Evolutionary conservation across 2,113 vertebrate genomes (phyloP).

Genomic region (Rhea americana): DNA sequence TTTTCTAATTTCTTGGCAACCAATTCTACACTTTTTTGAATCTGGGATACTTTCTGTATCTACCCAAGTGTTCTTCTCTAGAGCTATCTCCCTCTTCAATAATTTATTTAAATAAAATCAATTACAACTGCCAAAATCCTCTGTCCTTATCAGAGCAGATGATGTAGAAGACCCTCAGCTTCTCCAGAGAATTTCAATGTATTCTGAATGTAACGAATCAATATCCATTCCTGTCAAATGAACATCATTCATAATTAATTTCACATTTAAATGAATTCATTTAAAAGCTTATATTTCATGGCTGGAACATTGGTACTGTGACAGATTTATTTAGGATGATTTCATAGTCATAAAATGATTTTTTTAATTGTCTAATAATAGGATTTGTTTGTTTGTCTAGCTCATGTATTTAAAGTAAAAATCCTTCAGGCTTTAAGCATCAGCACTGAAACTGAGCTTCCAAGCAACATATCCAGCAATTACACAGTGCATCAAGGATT

Average conservation of each 20-base stretch:
- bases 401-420: background rate
- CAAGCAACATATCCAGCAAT: background rate
- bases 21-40: background rate
- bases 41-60: background rate
- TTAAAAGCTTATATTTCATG: background rate
- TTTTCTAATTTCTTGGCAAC: background rate
- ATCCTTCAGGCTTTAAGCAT: background rate
- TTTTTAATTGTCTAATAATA: background rate
- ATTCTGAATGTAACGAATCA: background rate
- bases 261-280: background rate
- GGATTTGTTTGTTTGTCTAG: accelerated
- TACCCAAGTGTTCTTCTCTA: background rate
- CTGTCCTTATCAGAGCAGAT: background rate
- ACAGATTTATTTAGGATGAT: background rate
- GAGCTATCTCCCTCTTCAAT: background rate
- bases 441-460: background rate
- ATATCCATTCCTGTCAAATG: background rate
- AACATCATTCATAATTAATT: background rate
- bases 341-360: background rate
- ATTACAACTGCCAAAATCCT: background rate
- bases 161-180: background rate
- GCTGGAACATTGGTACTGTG: background rate
- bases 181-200: background rate
- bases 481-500: background rate
- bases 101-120: background rate